Percentiles rank a stretch among this genome's conserved stretches.
These are phyloP conservation scores for Lathamus discolor DNA, from an alignment of 2,113 vertebrate species.

Conservation along the genomic window DNA sequence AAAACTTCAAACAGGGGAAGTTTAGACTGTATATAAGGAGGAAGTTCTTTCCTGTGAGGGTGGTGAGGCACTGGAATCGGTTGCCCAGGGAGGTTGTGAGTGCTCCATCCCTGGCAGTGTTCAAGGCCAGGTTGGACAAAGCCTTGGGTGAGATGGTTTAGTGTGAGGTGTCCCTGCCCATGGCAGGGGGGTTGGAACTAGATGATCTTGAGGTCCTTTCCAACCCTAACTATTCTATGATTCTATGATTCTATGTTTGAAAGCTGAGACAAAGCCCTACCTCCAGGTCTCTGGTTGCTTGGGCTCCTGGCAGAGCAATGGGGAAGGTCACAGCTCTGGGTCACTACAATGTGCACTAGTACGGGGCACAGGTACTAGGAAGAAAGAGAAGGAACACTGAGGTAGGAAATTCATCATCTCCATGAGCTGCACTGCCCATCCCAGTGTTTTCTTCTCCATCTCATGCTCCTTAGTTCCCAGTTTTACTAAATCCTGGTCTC, in stretches of 20 bases:
- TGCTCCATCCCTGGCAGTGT: too few relatives aligned
- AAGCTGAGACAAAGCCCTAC: not conserved
- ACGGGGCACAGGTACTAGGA: not conserved
- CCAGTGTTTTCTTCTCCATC: not conserved
- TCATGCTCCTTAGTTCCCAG: not conserved
- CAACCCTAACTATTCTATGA: too few relatives aligned
- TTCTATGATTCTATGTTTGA: not conserved
- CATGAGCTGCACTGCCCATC: not conserved
- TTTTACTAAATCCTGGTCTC: not conserved
- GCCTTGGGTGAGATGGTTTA: too few relatives aligned
- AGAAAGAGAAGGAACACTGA: not conserved
- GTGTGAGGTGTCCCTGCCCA: too few relatives aligned
- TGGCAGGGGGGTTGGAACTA: too few relatives aligned
- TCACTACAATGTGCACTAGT: not conserved
- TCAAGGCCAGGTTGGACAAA: too few relatives aligned
- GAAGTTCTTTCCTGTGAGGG: too few relatives aligned
- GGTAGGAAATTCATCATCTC: not conserved
- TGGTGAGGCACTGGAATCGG: too few relatives aligned
- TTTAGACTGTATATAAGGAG: too few relatives aligned
- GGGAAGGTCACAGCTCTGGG: not conserved
- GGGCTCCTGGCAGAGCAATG: not conserved
- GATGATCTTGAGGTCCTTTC: too few relatives aligned
- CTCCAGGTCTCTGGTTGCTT: not conserved
- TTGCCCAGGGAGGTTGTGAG: too few relatives aligned
- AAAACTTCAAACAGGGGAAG: too few relatives aligned